Conservation (phyloP, 2,888 invertebrate genomes). For the Polydesmus complanatus region DNA sequence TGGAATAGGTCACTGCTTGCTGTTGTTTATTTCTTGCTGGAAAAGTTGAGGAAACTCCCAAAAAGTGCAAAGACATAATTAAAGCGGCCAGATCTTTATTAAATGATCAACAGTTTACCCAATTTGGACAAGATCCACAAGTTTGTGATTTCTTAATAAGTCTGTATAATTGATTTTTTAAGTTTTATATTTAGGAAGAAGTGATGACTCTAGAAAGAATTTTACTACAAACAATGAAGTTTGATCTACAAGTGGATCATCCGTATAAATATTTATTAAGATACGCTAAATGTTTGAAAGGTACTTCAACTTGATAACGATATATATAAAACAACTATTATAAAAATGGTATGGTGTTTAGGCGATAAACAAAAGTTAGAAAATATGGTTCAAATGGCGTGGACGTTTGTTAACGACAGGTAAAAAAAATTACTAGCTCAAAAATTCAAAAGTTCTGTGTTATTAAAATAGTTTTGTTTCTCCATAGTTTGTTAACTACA, state of each 20-base stretch:
- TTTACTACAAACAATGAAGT: conserved; percentile 91
- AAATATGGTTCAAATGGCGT: conserved; percentile 98
- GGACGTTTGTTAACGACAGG: conserved; percentile 99
- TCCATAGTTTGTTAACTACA: conserved; percentile 74
- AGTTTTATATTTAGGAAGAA: conserved; percentile 47
- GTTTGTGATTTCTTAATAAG: too few relatives aligned
- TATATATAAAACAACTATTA: too few relatives aligned
- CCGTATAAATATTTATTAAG: conserved; percentile 86
- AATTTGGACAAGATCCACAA: conserved; percentile 88
- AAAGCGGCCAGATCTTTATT: conserved; percentile 69
- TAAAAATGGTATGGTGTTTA: conserved; percentile 22
- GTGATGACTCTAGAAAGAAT: conserved; percentile 91
- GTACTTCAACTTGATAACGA: too few relatives aligned
- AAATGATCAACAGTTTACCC: conserved; percentile 66
- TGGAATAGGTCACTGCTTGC: conserved; percentile 75
- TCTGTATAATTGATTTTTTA: too few relatives aligned
- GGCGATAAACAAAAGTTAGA: conserved; percentile 83
- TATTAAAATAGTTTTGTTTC: too few relatives aligned
- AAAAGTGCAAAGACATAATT: conserved; percentile 96
- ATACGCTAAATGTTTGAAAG: conserved; percentile 86
- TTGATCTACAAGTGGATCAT: conserved; percentile 95
- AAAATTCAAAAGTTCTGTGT: too few relatives aligned
- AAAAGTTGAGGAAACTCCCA: conserved; percentile 99
- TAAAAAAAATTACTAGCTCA: too few relatives aligned
- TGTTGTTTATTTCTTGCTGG: conserved; percentile 95